Evolutionary conservation across 2,113 vertebrate genomes (phyloP).

Genomic region (Furnarius figulus): DNA sequence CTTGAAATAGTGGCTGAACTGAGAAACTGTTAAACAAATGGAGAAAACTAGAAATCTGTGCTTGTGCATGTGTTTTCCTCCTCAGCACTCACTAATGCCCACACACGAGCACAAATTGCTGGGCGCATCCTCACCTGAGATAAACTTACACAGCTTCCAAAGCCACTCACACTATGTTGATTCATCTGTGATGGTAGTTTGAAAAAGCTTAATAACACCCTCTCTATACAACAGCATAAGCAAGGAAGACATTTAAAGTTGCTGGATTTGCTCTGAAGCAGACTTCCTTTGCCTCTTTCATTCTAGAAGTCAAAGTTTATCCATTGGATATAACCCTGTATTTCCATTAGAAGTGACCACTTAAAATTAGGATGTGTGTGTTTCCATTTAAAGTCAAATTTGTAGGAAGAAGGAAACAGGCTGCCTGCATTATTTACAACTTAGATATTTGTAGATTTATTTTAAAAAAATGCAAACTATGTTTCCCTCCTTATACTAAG

Average conservation of each 20-base stretch:
- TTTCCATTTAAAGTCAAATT: not conserved
- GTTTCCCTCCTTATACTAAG: not conserved
- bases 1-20: not conserved
- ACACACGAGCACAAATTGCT: not conserved
- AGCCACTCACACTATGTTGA: rapidly evolving
- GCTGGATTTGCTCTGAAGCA: not conserved
- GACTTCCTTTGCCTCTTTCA: not conserved
- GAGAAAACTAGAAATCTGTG: not conserved
- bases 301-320: not conserved
- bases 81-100: not conserved
- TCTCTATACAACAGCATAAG: not conserved
- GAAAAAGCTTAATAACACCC: not conserved
- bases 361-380: not conserved
- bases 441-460: not conserved
- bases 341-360: not conserved
- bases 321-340: not conserved
- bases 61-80: rapidly evolving
- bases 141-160: not conserved
- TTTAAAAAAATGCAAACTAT: not conserved
- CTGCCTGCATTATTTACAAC: not conserved
- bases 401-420: not conserved
- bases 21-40: not conserved
- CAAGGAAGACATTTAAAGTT: slow-evolving; percentile 3
- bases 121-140: not conserved
- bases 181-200: not conserved